Evolutionary conservation across 2,113 vertebrate species (phyloP).

Genomic region (Ceuthmochares aereus): DNA sequence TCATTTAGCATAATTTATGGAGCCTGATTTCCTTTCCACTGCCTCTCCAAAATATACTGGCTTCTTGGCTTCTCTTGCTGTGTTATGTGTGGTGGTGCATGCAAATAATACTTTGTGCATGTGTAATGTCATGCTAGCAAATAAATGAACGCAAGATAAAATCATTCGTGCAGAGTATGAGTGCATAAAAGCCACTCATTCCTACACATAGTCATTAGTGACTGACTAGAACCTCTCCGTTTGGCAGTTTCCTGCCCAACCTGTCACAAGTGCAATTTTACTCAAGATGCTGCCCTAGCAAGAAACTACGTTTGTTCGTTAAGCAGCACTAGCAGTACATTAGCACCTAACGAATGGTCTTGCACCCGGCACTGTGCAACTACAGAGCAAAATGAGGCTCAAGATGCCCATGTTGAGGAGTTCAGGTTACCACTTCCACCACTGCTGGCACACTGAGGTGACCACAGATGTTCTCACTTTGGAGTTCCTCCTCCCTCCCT

Average conservation of each 20-base stretch:
- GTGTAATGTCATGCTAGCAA: background rate
- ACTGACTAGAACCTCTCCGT: background rate
- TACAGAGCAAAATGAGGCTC: background rate
- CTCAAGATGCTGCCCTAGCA: background rate
- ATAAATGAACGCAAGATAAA: background rate
- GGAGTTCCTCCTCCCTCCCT: background rate
- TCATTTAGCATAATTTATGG: background rate
- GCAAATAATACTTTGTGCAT: background rate
- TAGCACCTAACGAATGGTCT: background rate
- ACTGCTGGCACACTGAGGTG: background rate
- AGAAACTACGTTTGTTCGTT: background rate
- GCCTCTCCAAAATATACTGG: background rate
- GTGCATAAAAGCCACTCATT: background rate
- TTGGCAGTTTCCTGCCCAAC: background rate
- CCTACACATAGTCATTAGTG: background rate
- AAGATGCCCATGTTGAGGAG: background rate
- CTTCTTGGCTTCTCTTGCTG: background rate
- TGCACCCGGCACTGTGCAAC: background rate
- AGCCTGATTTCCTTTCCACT: background rate
- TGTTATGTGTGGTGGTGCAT: background rate
- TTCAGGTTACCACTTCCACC: background rate
- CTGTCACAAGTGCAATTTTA: background rate
- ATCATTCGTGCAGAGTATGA: background rate
- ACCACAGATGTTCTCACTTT: background rate
- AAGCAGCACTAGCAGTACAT: background rate